Evolutionary conservation across 2,113 vertebrate species (phyloP), one percentile per base, ranked within the genome.

Genomic region (Leptobrachium leishanense): DNA sequence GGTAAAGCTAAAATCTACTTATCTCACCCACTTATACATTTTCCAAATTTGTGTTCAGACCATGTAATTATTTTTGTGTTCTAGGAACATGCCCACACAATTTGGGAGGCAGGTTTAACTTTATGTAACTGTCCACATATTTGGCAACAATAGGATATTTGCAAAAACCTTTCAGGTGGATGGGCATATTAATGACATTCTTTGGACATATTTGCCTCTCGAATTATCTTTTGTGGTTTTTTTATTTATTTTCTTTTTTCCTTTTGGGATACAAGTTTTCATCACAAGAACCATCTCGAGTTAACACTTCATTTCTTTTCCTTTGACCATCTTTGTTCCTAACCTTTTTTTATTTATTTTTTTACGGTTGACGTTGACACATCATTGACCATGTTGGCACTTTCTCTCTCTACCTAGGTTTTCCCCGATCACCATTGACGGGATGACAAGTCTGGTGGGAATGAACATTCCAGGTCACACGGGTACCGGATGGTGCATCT

Each of bases 381-480:
- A 65, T 8, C 68, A 20, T 43, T 40, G 54, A 50, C 20, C 43
- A 8, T 50, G n/a, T 10, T 70, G 46, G 15, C 8, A 8, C 31
- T 20, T 66, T 66, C 43, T 74, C 3, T 74, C 15, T 74, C 43
- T 43, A 41, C 42, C 41, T 89, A 99, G 98, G 95, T 99, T 99
- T 86, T 99, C 98, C 82, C 98, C 98, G 81, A 99, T 99, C 91
- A 99, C 98, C 88, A 99, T 99, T 83, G 98, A 99, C 85, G 98
- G 98, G 80, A 99, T 99, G 97, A 99, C 98, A 82, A 99, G 97
- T 89, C 95, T 99, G 87, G 97, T 99, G 31, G 98, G 97, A 88
- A 99, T 99, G 97, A 99, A 99, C 89, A 99, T 99, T 90, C 97
- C 98, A 6, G 97, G 97, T 75, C 97, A 99, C 92, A 99, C 97